A percentile compares a stretch with the other conserved stretches of the same genome.
Conservation (phyloP, 1,140 invertebrate species). For the Idris sp. region DNA sequence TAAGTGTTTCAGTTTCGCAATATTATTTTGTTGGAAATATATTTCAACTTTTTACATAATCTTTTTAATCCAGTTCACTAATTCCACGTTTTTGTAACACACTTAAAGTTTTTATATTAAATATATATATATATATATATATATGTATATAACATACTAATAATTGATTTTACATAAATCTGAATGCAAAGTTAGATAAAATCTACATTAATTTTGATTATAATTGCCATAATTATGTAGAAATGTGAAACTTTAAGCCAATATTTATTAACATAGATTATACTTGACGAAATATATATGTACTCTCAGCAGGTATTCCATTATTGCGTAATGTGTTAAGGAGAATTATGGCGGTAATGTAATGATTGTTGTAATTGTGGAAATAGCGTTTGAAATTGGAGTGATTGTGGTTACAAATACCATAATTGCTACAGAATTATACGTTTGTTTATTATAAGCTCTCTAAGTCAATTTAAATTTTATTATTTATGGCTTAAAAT, state of each 20-base stretch:
- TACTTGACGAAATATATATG: slow-evolving; percentile 12
- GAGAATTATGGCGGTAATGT: slow-evolving; percentile 39
- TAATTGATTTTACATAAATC: slow-evolving; percentile 21
- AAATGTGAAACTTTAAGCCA: neutral
- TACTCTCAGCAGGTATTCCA: slow-evolving; percentile 1
- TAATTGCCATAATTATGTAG: too few species aligned
- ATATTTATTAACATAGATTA: neutral
- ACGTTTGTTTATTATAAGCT: slow-evolving; percentile 15
- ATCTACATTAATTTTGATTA: too few species aligned
- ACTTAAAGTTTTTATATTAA: too few species aligned
- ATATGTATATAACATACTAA: slow-evolving; percentile 6
- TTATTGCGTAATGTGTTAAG: slow-evolving; percentile 15
- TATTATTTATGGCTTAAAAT: slow-evolving; percentile 1
- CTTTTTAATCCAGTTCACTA: slow-evolving; percentile 28
- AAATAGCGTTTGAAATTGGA: slow-evolving; percentile 35
- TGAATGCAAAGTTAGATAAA: too few species aligned
- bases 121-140: too few species aligned
- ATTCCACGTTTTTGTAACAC: slow-evolving; percentile 30
- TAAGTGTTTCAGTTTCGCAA: slow-evolving; percentile 1
- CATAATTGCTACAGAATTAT: slow-evolving; percentile 18
- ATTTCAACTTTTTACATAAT: slow-evolving; percentile 28
- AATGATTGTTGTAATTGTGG: slow-evolving; percentile 39
- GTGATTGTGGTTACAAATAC: slow-evolving; percentile 32
- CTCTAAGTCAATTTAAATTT: slow-evolving; percentile 12
- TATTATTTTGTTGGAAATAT: slow-evolving; percentile 21